Percentiles rank a stretch among this genome's conserved stretches.
Conservation (phyloP, 2,113 vertebrate genomes). For the Osmerus mordax region DNA sequence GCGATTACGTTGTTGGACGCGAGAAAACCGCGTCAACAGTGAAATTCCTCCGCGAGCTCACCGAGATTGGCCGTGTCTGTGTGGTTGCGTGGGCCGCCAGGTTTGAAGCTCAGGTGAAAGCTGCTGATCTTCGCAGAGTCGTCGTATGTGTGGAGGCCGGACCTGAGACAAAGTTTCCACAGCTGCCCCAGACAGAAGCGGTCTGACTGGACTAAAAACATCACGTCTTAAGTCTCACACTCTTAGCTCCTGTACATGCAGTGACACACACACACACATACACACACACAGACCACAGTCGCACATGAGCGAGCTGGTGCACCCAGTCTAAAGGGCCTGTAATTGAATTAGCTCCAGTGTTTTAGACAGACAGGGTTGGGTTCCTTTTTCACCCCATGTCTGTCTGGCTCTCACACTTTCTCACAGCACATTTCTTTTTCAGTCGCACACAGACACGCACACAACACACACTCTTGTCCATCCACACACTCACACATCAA, state of each 20-base stretch:
- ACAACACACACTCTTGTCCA: too few relatives aligned
- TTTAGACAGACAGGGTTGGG: neutral
- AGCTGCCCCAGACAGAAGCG: constrained; percentile 7
- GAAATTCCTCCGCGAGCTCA: constrained; percentile 3
- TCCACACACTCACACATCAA: neutral
- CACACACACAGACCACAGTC: neutral
- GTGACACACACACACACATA: neutral
- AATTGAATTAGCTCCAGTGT: constrained; percentile 8
- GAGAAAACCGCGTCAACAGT: neutral
- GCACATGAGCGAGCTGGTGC: neutral
- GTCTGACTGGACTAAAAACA: too few relatives aligned
- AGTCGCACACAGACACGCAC: neutral
- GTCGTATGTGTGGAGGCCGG: neutral
- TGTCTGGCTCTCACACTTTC: neutral
- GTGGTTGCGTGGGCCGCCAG: too few relatives aligned
- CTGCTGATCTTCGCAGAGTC: neutral
- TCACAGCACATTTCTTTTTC: neutral
- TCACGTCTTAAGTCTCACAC: neutral
- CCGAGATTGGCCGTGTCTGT: neutral
- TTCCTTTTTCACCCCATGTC: neutral
- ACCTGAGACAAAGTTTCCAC: constrained; percentile 12
- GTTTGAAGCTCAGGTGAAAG: neutral
- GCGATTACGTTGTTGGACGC: constrained; percentile 28
- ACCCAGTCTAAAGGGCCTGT: neutral
- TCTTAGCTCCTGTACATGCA: neutral